Evolutionary conservation across 2,113 vertebrate species (phyloP).

Genomic region (Sinocyclocheilus rhinocerous): DNA sequence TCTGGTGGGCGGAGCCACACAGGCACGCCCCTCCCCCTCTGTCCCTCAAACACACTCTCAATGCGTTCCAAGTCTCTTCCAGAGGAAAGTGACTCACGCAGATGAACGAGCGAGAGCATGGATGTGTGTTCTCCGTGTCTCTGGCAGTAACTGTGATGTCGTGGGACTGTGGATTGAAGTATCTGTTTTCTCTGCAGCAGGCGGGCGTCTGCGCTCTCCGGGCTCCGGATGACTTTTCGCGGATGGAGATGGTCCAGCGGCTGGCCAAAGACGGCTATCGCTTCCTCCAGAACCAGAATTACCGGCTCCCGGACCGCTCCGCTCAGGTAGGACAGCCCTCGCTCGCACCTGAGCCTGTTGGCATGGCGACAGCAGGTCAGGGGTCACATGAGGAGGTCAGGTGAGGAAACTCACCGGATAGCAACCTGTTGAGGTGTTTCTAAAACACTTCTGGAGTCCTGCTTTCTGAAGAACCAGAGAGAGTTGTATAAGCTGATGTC

Average conservation of each 20-base stretch:
- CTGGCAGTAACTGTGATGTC: constrained; percentile 75
- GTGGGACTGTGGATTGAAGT: constrained; percentile 95
- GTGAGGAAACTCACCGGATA: neutral
- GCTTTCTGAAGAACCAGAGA: neutral
- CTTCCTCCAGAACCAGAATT: constrained; percentile 84
- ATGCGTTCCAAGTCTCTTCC: constrained; percentile 57
- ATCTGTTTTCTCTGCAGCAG: constrained; percentile 91
- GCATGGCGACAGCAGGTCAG: neutral
- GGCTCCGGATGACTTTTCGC: constrained; percentile 86
- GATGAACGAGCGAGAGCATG: constrained; percentile 26
- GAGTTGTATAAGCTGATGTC: neutral
- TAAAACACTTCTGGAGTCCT: neutral
- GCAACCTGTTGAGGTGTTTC: neutral
- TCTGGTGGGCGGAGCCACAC: constrained; percentile 41
- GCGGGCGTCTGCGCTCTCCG: constrained; percentile 86
- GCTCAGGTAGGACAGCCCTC: constrained; percentile 74
- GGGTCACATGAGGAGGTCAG: neutral
- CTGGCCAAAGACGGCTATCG: constrained; percentile 91
- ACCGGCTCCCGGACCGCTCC: constrained; percentile 79
- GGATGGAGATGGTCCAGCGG: constrained; percentile 90
- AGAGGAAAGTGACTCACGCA: constrained; percentile 49
- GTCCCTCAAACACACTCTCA: constrained; percentile 41
- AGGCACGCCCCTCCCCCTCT: constrained; percentile 36
- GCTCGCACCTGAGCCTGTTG: neutral
- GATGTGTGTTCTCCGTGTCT: neutral